A percentile compares a stretch with the other conserved stretches of the same genome.
Evolutionary conservation across 1,140 invertebrate species (phyloP).

Genomic region (Proales similis): DNA sequence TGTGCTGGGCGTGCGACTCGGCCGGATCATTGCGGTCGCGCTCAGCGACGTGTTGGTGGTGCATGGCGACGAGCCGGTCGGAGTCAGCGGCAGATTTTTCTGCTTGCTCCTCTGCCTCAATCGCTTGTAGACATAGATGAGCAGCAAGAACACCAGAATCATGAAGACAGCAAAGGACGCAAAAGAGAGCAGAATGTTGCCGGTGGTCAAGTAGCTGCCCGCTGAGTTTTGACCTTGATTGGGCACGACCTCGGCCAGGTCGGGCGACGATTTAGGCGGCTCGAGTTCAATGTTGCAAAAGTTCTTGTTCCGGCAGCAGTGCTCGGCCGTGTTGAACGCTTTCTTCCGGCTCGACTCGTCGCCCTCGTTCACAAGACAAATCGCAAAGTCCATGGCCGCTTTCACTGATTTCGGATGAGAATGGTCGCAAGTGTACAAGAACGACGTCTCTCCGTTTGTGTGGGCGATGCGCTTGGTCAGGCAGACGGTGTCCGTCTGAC

Average conservation of each 20-base stretch:
- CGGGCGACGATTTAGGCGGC: neutral
- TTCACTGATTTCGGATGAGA: neutral
- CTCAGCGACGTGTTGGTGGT: conserved; percentile 16
- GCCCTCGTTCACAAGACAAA: conserved; percentile 2
- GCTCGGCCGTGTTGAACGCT: neutral
- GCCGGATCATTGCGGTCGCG: neutral
- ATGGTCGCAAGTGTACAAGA: conserved; percentile 24
- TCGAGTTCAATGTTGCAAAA: conserved; percentile 19
- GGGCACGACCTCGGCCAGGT: neutral
- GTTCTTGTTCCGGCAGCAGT: conserved; percentile 2
- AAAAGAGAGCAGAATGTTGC: conserved; percentile 6
- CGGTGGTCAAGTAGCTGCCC: neutral
- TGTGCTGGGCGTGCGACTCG: conserved; percentile 11
- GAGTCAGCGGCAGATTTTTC: neutral
- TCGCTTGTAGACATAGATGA: conserved; percentile 22
- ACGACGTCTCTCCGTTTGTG: neutral
- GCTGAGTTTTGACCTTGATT: neutral
- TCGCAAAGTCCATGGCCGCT: conserved; percentile 24
- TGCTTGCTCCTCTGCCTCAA: neutral
- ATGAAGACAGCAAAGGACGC: neutral
- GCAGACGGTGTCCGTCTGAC: conserved; percentile 23
- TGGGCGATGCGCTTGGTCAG: conserved; percentile 7
- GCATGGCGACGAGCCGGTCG: conserved; percentile 1
- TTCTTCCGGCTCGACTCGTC: neutral
- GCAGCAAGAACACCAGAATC: neutral